phyloP scores from a whole-genome alignment of 2,113 vertebrate species.

The Phyllopteryx taeniolatus region DNA sequence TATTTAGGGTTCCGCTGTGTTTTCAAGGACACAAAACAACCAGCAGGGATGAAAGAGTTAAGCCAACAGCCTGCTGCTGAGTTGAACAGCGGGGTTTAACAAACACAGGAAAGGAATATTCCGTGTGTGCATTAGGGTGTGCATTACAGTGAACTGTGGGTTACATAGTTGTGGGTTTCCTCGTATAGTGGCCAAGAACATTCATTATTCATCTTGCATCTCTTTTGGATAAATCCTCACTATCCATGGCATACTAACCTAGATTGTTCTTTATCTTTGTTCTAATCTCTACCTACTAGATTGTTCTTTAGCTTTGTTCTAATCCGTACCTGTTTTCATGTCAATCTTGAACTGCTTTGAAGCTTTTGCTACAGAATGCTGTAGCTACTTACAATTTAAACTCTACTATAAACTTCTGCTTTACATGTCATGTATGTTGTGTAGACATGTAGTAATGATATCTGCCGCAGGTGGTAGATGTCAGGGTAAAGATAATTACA shows the following conservation, averaged over 20 bases:
- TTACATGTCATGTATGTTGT: too few relatives aligned
- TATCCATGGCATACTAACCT: background rate
- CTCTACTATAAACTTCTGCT: too few relatives aligned
- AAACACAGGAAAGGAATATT: slow-evolving; percentile 36
- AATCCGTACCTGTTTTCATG: background rate
- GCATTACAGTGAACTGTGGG: background rate
- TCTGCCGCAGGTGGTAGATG: background rate
- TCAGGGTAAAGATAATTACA: background rate
- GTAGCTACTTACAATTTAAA: background rate
- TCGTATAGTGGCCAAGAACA: background rate
- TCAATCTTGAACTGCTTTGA: background rate
- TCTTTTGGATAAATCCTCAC: background rate
- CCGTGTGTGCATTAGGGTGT: slow-evolving; percentile 36
- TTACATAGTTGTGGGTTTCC: background rate
- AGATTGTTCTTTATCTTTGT: background rate
- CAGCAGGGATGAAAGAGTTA: slow-evolving; percentile 34
- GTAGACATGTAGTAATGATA: background rate
- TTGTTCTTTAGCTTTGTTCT: background rate
- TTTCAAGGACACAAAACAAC: slow-evolving; percentile 39
- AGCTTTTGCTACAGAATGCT: background rate
- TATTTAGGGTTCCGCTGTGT: slow-evolving; percentile 26
- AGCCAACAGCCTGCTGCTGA: slow-evolving; percentile 48
- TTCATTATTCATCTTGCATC: slow-evolving; percentile 1
- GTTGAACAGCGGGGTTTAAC: slow-evolving; percentile 37
- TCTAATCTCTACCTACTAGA: too few relatives aligned